Percentiles rank a stretch among this genome's conserved stretches.
These are phyloP conservation scores for Punctoribates punctum DNA, from an alignment of 2,888 invertebrate genomes.

Conservation along the genomic window DNA sequence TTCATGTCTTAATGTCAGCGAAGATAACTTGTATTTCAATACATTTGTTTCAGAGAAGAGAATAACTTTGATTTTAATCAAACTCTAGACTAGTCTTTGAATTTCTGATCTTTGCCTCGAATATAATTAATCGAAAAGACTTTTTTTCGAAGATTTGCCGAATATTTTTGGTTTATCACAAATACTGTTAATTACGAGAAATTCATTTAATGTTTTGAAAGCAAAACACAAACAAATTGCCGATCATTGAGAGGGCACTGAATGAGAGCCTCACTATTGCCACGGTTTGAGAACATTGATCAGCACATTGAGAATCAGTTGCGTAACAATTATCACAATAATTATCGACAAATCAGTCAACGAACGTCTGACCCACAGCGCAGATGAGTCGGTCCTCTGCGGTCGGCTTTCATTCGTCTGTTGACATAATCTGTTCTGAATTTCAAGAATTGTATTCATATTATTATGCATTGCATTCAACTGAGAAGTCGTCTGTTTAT, in stretches of 20 bases:
- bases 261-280: not conserved
- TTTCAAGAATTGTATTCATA: not conserved
- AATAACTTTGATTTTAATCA: not conserved
- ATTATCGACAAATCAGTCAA: constrained; percentile 22
- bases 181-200: constrained; percentile 18
- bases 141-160: not conserved
- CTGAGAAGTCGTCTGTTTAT: constrained; percentile 23
- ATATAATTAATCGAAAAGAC: not conserved
- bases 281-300: not conserved
- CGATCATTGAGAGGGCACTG: not conserved
- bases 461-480: constrained; percentile 37
- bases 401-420: not conserved
- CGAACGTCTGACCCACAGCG: not conserved
- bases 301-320: constrained; percentile 22
- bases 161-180: constrained; percentile 22
- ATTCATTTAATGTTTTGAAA: not conserved
- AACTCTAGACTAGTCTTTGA: constrained; percentile 6
- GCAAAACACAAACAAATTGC: not conserved
- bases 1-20: not conserved
- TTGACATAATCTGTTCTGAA: not conserved
- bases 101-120: not conserved
- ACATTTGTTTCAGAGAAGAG: not conserved
- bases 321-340: constrained; percentile 27
- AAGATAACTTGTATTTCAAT: not conserved
- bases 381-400: not conserved